Evolutionary conservation across 2,888 invertebrate species (phyloP), one percentile per base, ranked within the genome.

Genomic region (Lumbricus terrestris): DNA sequence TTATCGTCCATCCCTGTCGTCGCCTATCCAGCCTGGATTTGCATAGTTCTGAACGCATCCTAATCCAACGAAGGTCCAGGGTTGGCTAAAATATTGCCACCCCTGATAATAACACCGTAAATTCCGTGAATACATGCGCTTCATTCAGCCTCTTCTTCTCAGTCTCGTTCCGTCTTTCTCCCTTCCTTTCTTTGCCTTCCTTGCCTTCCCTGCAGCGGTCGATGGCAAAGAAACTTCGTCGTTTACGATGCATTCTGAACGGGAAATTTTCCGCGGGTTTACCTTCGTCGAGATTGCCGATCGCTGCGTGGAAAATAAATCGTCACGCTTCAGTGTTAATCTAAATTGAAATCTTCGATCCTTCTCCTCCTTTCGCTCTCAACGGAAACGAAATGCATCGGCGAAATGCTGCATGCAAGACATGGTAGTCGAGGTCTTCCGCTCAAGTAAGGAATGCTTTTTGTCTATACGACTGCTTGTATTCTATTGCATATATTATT

Each of bases 31-130:
- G 29, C 69, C 29, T n/a, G 29, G 69, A 69, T 69, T n/a, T 69
- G 69, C 69, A 69, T 69, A 69, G 69, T n/a, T n/a, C 0, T n/a
- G 69, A n/a, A n/a, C 69, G 69, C 69, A 69, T 29, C 69, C 29
- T 69, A 69, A 69, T 69, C 69, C 69, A 1, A 6, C 29, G 29
- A 69, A 69, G 69, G 69, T 69, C 69, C 13, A 69, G 69, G 69
- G 69, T 69, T 69, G 69, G 69, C 69, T 69, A 69, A 69, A 69
- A 69, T 69, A 69, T 69, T 69, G n/a, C 69, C 69, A 69, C 69
- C 69, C n/a, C n/a, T 11, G 69, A 69, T 69, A 69, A 69, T n/a
- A 69, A 69, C 69, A 69, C 69, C n/a, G 69, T 69, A 69, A 69
- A 69, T 69, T 69, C n/a, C 11, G n/a, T 69, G 69, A 69, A 69